phyloP scores from a whole-genome alignment of 2,113 vertebrate species.

The Arothron firmamentum region DNA sequence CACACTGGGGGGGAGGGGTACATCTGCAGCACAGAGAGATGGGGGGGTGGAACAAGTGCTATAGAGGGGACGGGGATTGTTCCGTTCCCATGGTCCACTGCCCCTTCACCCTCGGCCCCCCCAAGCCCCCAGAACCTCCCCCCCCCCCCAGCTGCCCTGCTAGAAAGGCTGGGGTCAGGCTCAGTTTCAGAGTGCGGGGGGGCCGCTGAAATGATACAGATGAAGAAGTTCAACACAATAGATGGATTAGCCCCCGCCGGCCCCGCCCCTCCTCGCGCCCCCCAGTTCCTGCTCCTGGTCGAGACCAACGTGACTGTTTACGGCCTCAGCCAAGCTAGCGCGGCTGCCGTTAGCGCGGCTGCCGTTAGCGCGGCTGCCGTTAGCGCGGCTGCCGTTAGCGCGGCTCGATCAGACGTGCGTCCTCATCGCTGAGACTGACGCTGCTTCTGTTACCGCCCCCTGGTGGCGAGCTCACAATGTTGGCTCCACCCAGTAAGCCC shows the following conservation, averaged over 20 bases:
- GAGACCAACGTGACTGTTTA: too few species aligned
- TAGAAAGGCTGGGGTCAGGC: conserved; percentile 72
- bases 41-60: conserved; percentile 73
- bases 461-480: conserved; percentile 46
- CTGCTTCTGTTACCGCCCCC: conserved; percentile 60
- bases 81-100: conserved; percentile 80
- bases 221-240: conserved; percentile 78
- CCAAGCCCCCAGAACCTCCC: conserved; percentile 21
- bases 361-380: too few species aligned
- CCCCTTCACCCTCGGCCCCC: conserved; percentile 38
- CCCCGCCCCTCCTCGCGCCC: too few species aligned
- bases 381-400: too few species aligned
- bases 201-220: conserved; percentile 81
- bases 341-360: too few species aligned
- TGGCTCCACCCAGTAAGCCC: conserved; percentile 70
- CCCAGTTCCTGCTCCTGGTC: too few species aligned
- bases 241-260: conserved; percentile 70
- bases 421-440: conserved; percentile 25
- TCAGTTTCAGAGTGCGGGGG: conserved; percentile 80
- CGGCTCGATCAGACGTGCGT: conserved; percentile 5
- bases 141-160: conserved; percentile 38
- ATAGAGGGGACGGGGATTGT: conserved; percentile 67
- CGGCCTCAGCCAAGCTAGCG: too few species aligned
- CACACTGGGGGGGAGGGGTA: conserved; percentile 2
- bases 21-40: conserved; percentile 56